Evolutionary conservation across 2,888 invertebrate genomes (phyloP).

Genomic region (Eupithecia vulgata): DNA sequence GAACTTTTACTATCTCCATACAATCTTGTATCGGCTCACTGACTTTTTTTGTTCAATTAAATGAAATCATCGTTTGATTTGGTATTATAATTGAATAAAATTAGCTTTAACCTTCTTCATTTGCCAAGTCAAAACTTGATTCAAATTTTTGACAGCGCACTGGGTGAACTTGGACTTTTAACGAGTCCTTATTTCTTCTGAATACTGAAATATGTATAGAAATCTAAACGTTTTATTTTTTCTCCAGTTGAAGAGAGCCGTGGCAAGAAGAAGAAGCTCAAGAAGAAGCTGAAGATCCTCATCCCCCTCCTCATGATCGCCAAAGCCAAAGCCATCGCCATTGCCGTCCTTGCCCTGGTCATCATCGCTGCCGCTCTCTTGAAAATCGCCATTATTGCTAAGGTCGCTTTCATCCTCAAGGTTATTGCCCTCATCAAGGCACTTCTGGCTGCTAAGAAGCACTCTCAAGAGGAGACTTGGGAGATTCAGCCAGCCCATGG

Average conservation of each 20-base stretch:
- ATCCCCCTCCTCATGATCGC: conserved; percentile 85
- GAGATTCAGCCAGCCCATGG: conserved; percentile 53
- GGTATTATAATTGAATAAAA: not conserved
- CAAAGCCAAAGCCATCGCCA: conserved; percentile 86
- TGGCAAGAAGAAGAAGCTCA: conserved; percentile 89
- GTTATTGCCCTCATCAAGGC: conserved; percentile 69
- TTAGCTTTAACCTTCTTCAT: not conserved
- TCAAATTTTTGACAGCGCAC: too few relatives aligned
- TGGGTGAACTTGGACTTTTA: too few relatives aligned
- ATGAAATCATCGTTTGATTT: not conserved
- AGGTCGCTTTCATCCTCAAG: conserved; percentile 87
- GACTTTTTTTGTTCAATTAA: not conserved
- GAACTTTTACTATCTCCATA: conserved; percentile 12
- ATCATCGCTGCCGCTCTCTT: conserved; percentile 87
- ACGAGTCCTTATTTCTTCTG: not conserved
- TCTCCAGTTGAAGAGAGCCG: conserved; percentile 82
- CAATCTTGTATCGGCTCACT: not conserved
- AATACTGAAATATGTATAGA: not conserved
- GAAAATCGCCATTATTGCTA: conserved; percentile 90
- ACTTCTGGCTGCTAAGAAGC: conserved; percentile 72
- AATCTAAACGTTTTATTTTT: not conserved
- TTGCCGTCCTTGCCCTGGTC: conserved; percentile 86
- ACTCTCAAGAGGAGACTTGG: conserved; percentile 61
- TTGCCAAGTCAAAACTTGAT: not conserved
- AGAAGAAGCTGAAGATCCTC: conserved; percentile 75